Base-by-base conservation (phyloP, 2,113 vertebrate genomes). In the Lepus americanus region DNA sequence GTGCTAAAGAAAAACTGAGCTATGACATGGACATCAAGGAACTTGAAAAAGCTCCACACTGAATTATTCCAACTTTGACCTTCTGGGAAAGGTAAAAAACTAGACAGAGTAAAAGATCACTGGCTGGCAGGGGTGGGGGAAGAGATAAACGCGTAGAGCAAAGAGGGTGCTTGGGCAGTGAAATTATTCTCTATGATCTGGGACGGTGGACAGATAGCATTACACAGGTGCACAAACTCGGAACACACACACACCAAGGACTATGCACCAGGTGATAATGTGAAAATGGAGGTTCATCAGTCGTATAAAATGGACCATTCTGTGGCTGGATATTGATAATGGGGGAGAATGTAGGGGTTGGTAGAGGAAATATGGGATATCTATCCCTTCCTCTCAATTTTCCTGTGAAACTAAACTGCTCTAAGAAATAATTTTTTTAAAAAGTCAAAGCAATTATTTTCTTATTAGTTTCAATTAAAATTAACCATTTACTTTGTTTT, bases 391-490 rank as follows among this genome's bases (percentile, higher is more conserved):
- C 70, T 89, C 29, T 83, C 16, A 27, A 49, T 59, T 83, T 76
- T 67, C 25, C 55, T 83, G 22, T 36, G 17, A 69, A 23, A 51
- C 49, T 83, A 77, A 77, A 61, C 33, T 69, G 61, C 36, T 77
- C 61, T 78, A 77, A 29, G 74, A 77, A 74, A n/a, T 39, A 55
- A 59, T 25, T 36, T 74, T 74, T 44, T 44, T n/a, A 66, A 85
- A 69, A 69, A 53, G 44, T 7, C 55, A 64, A 64, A 64, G 7
- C 36, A 61, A 1, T 67, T 92, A 27, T 79, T 72, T 77, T 82
- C 27, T 96, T 79, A 87, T 25, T 76, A 87, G n/a, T 94, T 92
- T 69, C 94, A 84, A 51, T 12, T 53, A 49, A 95, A 95, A 83
- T 16, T 2, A 73, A 51, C 69, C 25, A 88, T 55, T 94, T 83